These are phyloP conservation scores for Cisticola juncidis DNA, from an alignment of 2,113 vertebrate genomes.

Conservation along the genomic window DNA sequence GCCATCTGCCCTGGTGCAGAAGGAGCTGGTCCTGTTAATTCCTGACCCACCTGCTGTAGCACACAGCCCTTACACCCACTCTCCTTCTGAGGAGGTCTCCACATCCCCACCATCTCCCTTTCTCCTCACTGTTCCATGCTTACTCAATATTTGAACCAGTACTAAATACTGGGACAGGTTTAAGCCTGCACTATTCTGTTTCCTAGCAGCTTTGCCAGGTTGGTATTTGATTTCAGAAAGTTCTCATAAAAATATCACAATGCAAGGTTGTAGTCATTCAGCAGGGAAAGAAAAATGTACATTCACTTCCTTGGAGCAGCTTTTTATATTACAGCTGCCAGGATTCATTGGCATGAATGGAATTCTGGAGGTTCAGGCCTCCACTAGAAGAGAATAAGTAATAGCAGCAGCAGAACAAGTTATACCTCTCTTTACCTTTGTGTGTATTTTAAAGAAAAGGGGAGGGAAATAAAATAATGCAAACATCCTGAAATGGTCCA, in stretches of 20 bases:
- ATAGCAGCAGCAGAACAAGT: background rate
- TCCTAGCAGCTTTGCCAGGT: background rate
- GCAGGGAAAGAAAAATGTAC: background rate
- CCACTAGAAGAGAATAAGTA: background rate
- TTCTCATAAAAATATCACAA: background rate
- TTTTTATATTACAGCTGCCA: conserved; percentile 3
- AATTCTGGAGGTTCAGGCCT: background rate
- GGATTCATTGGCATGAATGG: background rate
- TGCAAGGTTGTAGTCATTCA: background rate
- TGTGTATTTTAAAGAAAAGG: background rate
- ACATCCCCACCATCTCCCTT: background rate
- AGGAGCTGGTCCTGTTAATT: background rate
- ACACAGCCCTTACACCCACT: background rate
- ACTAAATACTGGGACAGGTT: background rate
- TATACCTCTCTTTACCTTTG: background rate
- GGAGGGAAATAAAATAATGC: background rate
- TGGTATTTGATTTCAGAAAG: background rate
- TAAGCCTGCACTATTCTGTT: background rate
- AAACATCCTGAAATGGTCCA: background rate
- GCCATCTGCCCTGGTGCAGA: background rate
- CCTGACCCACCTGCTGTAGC: background rate
- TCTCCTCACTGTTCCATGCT: background rate
- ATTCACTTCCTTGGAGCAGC: background rate
- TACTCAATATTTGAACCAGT: background rate
- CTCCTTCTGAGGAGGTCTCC: background rate